Base-by-base conservation (phyloP, 2,113 vertebrate genomes). In the Catagonus wagneri region DNA sequence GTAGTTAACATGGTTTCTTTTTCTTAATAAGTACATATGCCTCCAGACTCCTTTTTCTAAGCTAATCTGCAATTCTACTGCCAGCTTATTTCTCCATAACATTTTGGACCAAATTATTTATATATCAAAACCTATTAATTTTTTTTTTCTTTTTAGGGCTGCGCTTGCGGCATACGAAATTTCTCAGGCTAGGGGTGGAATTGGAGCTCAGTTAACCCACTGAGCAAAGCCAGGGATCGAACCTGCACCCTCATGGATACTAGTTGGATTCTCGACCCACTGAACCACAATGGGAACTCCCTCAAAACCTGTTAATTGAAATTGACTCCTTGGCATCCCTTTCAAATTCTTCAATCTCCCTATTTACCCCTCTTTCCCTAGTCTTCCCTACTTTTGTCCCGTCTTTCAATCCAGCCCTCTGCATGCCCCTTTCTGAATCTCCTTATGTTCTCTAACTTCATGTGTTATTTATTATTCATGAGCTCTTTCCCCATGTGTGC, bases 61-160 rank as follows among this genome's bases (percentile, higher is more conserved):
- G 68, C 22, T 83, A 74, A 63, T 63, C 7, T 83, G 58, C 22
- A 36, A 74, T 74, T 27, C 16, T 69, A 63, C 19, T 69, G 56
- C 23, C 5, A 3, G 12, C 61, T 75, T 56, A 27, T 15, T 78
- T 72, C 39, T 65, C 36, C 27, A 39, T 80, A 86, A 34, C 39
- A 92, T 80, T 69, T 92, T 89, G 72, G 17, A 65, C 20, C 20
- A 83, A 83, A 83, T 66, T 87, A 87, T 93, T 94, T 36, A 15
- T 8, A 29, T 52, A 74, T 89, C 68, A 83, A 89, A 83, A 44
- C 27, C 75, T 83, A n/a, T 89, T 44, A 44, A 8, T 44, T 8
- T 44, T 44, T 44, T 44, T 44, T 4, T 8, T 44, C 4, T 44
- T 44, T 44, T 8, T 44, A 6, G 44, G 44, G 44, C 44, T 8